Conservation (phyloP, 1,140 invertebrate genomes). For the Helicoverpa zea region DNA sequence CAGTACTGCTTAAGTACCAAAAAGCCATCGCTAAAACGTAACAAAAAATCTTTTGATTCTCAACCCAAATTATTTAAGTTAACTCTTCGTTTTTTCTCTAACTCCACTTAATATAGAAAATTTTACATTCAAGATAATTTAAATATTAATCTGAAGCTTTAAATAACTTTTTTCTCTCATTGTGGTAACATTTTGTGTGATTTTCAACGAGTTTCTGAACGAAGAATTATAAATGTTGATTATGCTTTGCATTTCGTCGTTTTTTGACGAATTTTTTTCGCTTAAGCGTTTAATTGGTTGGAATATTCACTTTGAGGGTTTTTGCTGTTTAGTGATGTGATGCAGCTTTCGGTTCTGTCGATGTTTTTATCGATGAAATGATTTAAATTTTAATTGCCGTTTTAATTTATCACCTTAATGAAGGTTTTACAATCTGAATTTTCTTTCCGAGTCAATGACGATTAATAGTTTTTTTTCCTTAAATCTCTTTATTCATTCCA, state of each 20-base stretch:
- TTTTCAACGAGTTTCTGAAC: slow-evolving; percentile 1
- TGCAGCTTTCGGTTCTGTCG: no score
- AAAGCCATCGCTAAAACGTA: neutral
- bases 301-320: slow-evolving; percentile 43
- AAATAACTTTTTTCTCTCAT: neutral
- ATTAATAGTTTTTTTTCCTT: no score
- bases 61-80: neutral
- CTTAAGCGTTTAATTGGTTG: slow-evolving; percentile 47
- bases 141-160: neutral
- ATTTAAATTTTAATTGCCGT: no score
- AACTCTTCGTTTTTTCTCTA: neutral
- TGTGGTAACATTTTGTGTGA: slow-evolving; percentile 4
- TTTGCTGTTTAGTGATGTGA: slow-evolving; percentile 30
- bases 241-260: slow-evolving; percentile 15
- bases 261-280: slow-evolving; percentile 14
- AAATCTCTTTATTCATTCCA: no score
- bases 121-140: neutral
- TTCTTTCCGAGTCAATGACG: no score
- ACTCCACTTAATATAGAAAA: neutral
- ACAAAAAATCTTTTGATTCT: neutral
- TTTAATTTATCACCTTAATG: no score
- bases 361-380: neutral
- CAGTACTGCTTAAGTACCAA: neutral
- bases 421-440: no score
- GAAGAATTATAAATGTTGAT: slow-evolving; percentile 1